Percentiles rank a stretch among this genome's conserved stretches.
Conservation (phyloP, 2,113 vertebrate genomes). For the Pyrgilauda ruficollis region DNA sequence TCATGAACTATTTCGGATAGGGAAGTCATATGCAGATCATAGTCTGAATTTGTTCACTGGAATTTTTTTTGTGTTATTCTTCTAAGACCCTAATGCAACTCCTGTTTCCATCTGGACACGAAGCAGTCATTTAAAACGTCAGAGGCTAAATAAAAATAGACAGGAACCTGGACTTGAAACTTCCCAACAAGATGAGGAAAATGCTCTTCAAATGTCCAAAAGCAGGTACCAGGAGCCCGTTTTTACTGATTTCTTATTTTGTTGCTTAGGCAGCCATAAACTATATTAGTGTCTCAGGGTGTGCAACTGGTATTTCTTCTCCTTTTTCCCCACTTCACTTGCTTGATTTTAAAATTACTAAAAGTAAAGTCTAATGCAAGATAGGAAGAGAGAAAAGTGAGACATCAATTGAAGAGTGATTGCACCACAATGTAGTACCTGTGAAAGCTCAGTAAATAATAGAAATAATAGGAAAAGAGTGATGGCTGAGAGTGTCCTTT, state of each 20-base stretch:
- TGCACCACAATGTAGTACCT: neutral
- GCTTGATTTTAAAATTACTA: neutral
- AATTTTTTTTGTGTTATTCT: neutral
- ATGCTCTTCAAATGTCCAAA: neutral
- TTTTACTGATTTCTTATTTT: neutral
- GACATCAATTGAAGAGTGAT: neutral
- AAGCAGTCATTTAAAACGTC: conserved; percentile 69
- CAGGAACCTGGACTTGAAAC: conserved; percentile 32
- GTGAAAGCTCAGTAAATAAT: neutral
- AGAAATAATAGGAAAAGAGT: neutral
- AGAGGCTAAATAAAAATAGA: conserved; percentile 56
- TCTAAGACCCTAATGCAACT: conserved; percentile 42
- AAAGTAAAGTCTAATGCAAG: neutral
- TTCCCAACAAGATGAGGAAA: conserved; percentile 43
- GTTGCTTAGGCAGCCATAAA: neutral
- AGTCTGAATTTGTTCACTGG: neutral
- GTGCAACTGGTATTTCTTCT: neutral
- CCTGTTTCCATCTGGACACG: conserved; percentile 38
- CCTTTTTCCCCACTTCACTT: neutral
- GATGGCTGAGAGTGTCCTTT: neutral
- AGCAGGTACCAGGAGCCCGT: conserved; percentile 56
- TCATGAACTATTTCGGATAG: neutral
- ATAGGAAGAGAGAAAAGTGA: neutral
- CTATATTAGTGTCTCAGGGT: neutral
- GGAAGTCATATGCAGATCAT: neutral